Evolutionary conservation across 2,113 vertebrate genomes (phyloP), one percentile per base, ranked within the genome.

Genomic region (Tychaedon coryphoeus): DNA sequence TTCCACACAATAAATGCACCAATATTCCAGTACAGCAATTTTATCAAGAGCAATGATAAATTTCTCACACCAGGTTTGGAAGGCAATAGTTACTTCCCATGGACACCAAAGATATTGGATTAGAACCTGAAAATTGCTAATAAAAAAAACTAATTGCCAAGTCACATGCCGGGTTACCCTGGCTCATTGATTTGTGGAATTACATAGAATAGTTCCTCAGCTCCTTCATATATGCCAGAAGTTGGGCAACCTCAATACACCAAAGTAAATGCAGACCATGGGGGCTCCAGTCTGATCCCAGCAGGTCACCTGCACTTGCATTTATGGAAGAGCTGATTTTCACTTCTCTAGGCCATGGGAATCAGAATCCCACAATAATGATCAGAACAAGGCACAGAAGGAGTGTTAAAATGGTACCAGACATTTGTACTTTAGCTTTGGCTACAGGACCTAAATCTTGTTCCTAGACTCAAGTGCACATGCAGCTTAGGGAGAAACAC

Each of bases 371-470:
- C 33, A 64, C 19, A 48, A 1, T 15, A 66, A 47, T 24, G 25
- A 79, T 42, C 28, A 53, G 66, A 92, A 43, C 1, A 2, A 79
- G 26, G 45, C 48, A 87, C 19, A 73, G 36, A 80, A 19, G 29
- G 7, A 71, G 10, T 0, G 0, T 36, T 26, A 42, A 66, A 88
- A 74, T 56, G 10, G 88, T 69, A 69, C 23, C 25, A 47, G 20
- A 50, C 2, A 1, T 70, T 78, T 0, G 0, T 40, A 62, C 18
- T 40, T 6, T 29, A 56, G 10, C 24, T 71, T 47, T 62, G 38
- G 31, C 51, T 36, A 42, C 2, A 1, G 60, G 71, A 79, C 9
- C 13, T 69, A 2, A 40, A 47, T 56, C 36, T 64, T 74, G 7
- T 19, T 80, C 15, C 34, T 48, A 20, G n/a, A 29, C n/a, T 29